Evolutionary conservation across 2,797 vertebrate species (phyloP), one percentile per base, ranked within the genome.

Genomic region (Urosaurus nigricauda): DNA sequence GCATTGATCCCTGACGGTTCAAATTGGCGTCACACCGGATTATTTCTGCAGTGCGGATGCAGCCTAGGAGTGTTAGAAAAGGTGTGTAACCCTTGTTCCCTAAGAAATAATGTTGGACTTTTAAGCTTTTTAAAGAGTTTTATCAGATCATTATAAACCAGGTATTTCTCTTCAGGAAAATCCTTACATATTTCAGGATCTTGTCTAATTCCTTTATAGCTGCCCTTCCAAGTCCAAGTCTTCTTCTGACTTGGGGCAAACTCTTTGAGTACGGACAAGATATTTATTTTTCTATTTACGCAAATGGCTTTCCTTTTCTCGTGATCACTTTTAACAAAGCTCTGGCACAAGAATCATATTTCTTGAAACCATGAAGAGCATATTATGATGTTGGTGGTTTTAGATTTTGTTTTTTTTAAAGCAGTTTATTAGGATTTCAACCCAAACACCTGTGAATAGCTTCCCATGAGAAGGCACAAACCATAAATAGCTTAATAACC

Each of bases 401-500:
- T 74, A 74, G 5, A 35, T 81, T 51, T 17, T n/a, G n/a, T n/a
- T n/a, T n/a, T n/a, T n/a, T n/a, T n/a, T n/a, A n/a, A n/a, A n/a
- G 53, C 26, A 32, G 51, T 73, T 81, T 81, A 70, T 79, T 73
- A 71, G 40, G 56, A 83, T 83, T 83, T 75, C 56, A 47, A 40
- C 40, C 71, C 70, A 75, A 83, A 75, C 79, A 88, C 80, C 87
- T 83, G 79, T 0, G 87, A 86, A 84, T 47, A 53, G 63, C 77
- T 86, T 51, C 83, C 9, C 81, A 47, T 29, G n/a, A 85, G 84
- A 0, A 78, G 81, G 35, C 12, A 58, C 68, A 83, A 91, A 81
- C 86, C 79, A 91, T 86, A 93, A 93, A 93, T 90, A 79, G 80
- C 83, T 81, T 83, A 89, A 83, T 1, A 16, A 14, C 58, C 58